These are phyloP conservation scores for Miichthys miiuy DNA, from an alignment of 2,797 vertebrate species.

Conservation along the genomic window DNA sequence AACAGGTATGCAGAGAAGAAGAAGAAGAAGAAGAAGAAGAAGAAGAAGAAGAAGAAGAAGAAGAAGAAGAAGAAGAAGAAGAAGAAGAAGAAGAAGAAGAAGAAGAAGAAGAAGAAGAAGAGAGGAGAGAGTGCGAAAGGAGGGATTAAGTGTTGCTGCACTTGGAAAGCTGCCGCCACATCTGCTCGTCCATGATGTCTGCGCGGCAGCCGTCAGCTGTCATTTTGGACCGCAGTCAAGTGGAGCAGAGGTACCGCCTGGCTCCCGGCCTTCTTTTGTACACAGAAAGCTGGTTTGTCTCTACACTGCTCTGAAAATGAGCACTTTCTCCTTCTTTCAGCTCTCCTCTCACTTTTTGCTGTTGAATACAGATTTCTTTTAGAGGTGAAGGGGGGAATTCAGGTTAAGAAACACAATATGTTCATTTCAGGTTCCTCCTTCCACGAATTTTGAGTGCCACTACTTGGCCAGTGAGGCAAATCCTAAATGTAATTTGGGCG, in stretches of 20 bases:
- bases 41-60: not conserved
- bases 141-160: slow-evolving; percentile 77
- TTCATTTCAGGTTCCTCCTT: slow-evolving; percentile 9
- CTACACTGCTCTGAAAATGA: slow-evolving; percentile 37
- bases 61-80: slow-evolving; percentile 26
- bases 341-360: slow-evolving; percentile 19
- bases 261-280: slow-evolving; percentile 63
- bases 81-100: slow-evolving; percentile 13
- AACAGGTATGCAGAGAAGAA: slow-evolving; percentile 22
- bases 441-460: slow-evolving; percentile 29
- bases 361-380: slow-evolving; percentile 1
- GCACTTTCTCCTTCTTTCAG: slow-evolving; percentile 25
- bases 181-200: slow-evolving; percentile 86
- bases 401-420: slow-evolving; percentile 1
- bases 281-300: slow-evolving; percentile 60
- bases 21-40: slow-evolving; percentile 1
- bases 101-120: slow-evolving; percentile 24
- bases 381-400: not conserved
- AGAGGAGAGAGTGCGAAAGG: slow-evolving; percentile 56
- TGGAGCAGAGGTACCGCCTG: slow-evolving; percentile 82
- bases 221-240: slow-evolving; percentile 88
- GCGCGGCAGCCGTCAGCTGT: slow-evolving; percentile 86
- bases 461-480: slow-evolving; percentile 40
- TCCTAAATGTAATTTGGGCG: slow-evolving; percentile 54
- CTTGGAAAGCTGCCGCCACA: slow-evolving; percentile 88